A percentile compares a stretch with the other conserved stretches of the same genome.
Evolutionary conservation across 1,140 invertebrate species (phyloP).

Genomic region (Ectropis grisescens): DNA sequence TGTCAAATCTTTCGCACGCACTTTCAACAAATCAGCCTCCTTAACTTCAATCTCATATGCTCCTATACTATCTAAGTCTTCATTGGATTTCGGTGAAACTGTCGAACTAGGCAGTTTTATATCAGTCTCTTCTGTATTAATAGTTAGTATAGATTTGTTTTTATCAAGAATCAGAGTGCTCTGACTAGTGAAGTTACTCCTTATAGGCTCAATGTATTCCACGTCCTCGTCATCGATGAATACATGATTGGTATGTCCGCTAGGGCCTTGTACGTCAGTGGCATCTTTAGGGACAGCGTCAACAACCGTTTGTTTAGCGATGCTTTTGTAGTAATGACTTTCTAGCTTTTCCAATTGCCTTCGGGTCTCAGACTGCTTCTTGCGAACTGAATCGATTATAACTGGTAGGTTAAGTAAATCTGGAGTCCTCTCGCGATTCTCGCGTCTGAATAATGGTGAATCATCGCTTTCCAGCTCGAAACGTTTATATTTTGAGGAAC

Average conservation of each 20-base stretch:
- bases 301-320: slow-evolving; percentile 48
- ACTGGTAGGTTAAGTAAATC: slow-evolving; percentile 59
- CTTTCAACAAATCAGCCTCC: slow-evolving; percentile 51
- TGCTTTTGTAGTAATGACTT: slow-evolving; percentile 60
- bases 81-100: slow-evolving; percentile 46
- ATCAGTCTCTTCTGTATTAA: slow-evolving; percentile 54
- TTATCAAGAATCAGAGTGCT: slow-evolving; percentile 57
- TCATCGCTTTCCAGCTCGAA: slow-evolving; percentile 66
- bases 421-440: slow-evolving; percentile 48
- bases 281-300: slow-evolving; percentile 60
- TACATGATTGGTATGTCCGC: slow-evolving; percentile 46
- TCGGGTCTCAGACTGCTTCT: slow-evolving; percentile 54
- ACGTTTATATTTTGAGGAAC: slow-evolving; percentile 65
- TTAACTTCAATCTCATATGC: slow-evolving; percentile 60
- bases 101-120: slow-evolving; percentile 55
- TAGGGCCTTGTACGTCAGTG: slow-evolving; percentile 41
- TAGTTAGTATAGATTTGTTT: slow-evolving; percentile 49
- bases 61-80: slow-evolving; percentile 51
- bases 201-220: slow-evolving; percentile 60
- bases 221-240: slow-evolving; percentile 55
- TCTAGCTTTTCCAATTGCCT: slow-evolving; percentile 64
- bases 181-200: slow-evolving; percentile 60
- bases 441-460: slow-evolving; percentile 53
- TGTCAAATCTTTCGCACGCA: slow-evolving; percentile 48
- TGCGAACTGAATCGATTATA: slow-evolving; percentile 54